Evolutionary conservation across 2,113 vertebrate genomes (phyloP).

Genomic region (Pseudorhombus dupliciocellatus): DNA sequence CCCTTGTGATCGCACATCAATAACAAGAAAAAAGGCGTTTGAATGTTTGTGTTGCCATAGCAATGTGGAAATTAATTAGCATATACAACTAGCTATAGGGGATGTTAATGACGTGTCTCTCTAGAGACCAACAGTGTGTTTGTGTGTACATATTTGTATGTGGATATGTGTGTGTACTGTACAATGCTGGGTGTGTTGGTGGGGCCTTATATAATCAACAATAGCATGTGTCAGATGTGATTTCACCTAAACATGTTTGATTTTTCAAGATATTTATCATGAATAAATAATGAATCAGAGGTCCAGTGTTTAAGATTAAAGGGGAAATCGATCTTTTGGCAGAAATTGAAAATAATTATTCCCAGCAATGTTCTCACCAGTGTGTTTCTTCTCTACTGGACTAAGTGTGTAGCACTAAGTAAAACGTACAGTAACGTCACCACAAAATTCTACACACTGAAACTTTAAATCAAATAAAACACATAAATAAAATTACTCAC

Average conservation of each 20-base stretch:
- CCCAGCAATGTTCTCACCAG: too few species aligned
- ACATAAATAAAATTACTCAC: neutral
- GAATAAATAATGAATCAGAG: neutral
- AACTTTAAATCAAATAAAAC: neutral
- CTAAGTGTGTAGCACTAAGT: too few species aligned
- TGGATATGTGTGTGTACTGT: slow-evolving; percentile 4
- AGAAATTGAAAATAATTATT: too few species aligned
- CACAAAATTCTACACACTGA: too few species aligned
- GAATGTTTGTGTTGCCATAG: slow-evolving; percentile 57
- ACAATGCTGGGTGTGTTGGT: neutral
- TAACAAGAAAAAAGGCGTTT: slow-evolving; percentile 53
- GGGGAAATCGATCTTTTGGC: too few species aligned
- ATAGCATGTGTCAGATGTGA: slow-evolving; percentile 27
- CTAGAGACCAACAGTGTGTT: slow-evolving; percentile 17
- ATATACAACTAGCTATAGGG: slow-evolving; percentile 35
- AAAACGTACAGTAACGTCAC: too few species aligned
- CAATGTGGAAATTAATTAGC: slow-evolving; percentile 52
- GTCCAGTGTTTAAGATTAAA: too few species aligned
- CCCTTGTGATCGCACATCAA: slow-evolving; percentile 52
- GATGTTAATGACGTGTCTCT: slow-evolving; percentile 45
- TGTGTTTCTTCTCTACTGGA: too few species aligned
- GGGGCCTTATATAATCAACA: slow-evolving; percentile 1
- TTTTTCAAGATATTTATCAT: neutral
- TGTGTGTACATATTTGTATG: slow-evolving; percentile 19
- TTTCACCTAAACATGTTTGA: neutral